Conservation (phyloP, 2,888 invertebrate genomes). For the Meiosimyza decipiens region DNA sequence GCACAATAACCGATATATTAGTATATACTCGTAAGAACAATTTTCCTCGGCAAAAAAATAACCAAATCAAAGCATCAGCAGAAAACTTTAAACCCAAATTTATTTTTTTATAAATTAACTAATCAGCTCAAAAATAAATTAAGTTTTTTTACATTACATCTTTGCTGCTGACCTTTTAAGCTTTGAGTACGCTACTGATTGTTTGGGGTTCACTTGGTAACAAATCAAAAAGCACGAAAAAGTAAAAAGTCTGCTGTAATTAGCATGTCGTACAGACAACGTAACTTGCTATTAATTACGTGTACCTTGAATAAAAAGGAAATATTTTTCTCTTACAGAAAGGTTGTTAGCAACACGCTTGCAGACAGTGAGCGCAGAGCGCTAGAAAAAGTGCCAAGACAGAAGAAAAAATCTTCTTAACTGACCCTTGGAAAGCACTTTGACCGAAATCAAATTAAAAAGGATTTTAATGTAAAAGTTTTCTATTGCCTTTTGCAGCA, state of each 20-base stretch:
- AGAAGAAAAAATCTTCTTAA: not conserved
- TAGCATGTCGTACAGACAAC: constrained; percentile 25
- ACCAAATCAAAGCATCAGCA: too few relatives aligned
- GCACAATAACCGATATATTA: too few relatives aligned
- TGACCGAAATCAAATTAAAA: constrained; percentile 27
- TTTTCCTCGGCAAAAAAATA: too few relatives aligned
- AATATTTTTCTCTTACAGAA: too few relatives aligned
- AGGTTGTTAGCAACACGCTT: not conserved
- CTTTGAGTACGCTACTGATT: not conserved
- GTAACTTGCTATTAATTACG: constrained; percentile 24
- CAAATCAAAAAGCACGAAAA: constrained; percentile 9
- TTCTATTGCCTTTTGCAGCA: not conserved
- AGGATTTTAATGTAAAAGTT: constrained; percentile 1
- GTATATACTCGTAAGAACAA: too few relatives aligned
- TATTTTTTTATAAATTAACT: too few relatives aligned
- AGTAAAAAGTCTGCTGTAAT: constrained; percentile 1
- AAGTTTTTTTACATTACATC: too few relatives aligned
- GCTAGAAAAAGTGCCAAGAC: not conserved
- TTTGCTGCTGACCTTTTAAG: too few relatives aligned
- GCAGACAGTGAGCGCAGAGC: not conserved
- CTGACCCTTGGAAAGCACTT: constrained; percentile 15
- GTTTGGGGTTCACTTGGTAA: not conserved
- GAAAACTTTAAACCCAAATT: too few relatives aligned
- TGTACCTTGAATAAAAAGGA: not conserved
- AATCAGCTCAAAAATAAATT: too few relatives aligned